Base-by-base conservation (phyloP, 2,113 vertebrate species). In the Psettodes erumei region DNA sequence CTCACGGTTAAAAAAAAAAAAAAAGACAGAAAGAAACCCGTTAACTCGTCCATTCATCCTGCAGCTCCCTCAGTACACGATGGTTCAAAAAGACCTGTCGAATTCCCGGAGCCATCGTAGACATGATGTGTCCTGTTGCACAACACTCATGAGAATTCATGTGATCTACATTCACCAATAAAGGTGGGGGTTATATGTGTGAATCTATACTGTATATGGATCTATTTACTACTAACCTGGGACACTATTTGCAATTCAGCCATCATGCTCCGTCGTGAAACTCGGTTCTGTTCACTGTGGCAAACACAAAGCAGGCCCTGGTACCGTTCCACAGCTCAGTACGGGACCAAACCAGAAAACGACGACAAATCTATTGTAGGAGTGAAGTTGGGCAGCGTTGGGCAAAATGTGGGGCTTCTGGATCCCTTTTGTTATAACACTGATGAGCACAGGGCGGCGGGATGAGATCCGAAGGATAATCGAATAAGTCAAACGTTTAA, bases 401-500 rank as follows among this genome's bases (percentile, higher is more conserved):
- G 37, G 45, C n/a, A 12, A 54, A 50, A 68, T 60, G 27, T 58
- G n/a, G 6, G 23, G 19, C 38, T 68, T 56, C 32, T n/a, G 42
- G 18, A 48, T 43, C 10, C 48, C 68, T 76, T 69, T 71, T 56
- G 47, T 54, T 59, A 21, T 8, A 69, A 33, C 10, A n/a, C 18
- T 70, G 33, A 74, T 43, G 42, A 58, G 37, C 18, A 30, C 32
- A 74, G 25, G 76, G 18, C 35, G 54, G 15, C 33, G 35, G 48
- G 59, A 67, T 70, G 4, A 35, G 71, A 83, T 61, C 51, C 58
- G 7, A 42, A 56, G 8, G 8, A 62, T 42, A 38, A 71, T 16
- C n/a, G 59, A 51, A 77, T 18, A 27, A 42, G n/a, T n/a, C n/a
- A n/a, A 45, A 21, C 35, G 4, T 35, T 6, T 38, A n/a, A 58